phyloP scores from a whole-genome alignment of 2,797 vertebrate genomes.

The Salmo trutta region DNA sequence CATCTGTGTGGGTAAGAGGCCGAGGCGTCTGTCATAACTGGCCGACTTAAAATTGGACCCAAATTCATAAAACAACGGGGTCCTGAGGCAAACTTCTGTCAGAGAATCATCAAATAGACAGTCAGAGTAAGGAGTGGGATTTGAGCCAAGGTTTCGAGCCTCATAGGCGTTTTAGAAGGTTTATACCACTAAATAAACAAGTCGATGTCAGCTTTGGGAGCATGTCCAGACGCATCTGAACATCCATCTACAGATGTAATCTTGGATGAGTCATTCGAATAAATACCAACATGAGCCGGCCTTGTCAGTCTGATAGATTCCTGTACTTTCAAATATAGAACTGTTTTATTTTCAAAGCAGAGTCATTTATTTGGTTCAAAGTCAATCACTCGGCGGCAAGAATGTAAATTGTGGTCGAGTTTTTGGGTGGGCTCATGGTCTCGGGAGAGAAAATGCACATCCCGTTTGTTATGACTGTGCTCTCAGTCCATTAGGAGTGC shows the following conservation, averaged over 20 bases:
- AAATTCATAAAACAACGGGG: conserved; percentile 12
- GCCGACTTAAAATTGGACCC: not conserved
- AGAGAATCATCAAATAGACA: conserved; percentile 15
- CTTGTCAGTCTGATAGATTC: conserved; percentile 28
- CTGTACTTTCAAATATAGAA: conserved; percentile 30
- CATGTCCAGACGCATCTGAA: conserved; percentile 35
- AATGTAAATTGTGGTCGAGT: conserved; percentile 45
- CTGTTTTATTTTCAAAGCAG: not conserved
- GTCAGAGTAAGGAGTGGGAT: conserved; percentile 5
- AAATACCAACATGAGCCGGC: conserved; percentile 47
- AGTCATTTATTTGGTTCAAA: conserved; percentile 22
- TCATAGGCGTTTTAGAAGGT: conserved; percentile 2
- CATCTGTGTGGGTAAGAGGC: conserved; percentile 92
- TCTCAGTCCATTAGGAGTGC: conserved; percentile 34
- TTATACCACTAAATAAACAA: conserved; percentile 40
- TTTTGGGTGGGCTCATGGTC: conserved; percentile 47
- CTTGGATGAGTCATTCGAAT: conserved; percentile 49
- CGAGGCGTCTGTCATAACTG: conserved; percentile 9
- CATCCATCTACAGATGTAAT: conserved; percentile 50
- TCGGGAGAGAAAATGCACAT: conserved; percentile 32
- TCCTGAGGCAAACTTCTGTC: conserved; percentile 7
- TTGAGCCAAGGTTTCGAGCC: conserved; percentile 1
- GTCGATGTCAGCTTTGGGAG: conserved; percentile 34
- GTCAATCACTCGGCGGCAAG: conserved; percentile 24
- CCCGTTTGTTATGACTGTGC: conserved; percentile 18